Evolutionary conservation across 2,888 invertebrate species (phyloP).

Genomic region (Heteromurus nitidus): DNA sequence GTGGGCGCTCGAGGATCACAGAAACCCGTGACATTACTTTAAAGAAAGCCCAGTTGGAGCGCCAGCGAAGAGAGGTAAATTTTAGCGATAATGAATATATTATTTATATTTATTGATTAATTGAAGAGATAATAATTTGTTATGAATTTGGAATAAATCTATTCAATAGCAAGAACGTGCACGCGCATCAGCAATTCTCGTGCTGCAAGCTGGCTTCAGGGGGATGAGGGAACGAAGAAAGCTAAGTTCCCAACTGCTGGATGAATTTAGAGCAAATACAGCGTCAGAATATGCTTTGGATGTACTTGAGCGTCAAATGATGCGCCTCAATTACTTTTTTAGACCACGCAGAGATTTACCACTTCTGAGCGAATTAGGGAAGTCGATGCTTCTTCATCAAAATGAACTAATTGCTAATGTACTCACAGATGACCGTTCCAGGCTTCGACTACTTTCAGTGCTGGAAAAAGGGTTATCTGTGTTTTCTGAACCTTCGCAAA

Average conservation of each 20-base stretch:
- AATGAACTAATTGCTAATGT: conserved; percentile 20
- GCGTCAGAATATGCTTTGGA: conserved; percentile 29
- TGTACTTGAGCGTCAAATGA: conserved; percentile 56
- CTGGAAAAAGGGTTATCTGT: conserved; percentile 35
- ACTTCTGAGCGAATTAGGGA: conserved; percentile 21
- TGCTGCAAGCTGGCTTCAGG: conserved; percentile 87
- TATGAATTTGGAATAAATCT: background rate
- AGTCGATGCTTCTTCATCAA: conserved; percentile 21
- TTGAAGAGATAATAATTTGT: conserved; percentile 19
- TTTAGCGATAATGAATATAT: no score
- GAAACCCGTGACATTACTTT: conserved; percentile 83
- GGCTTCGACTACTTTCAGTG: conserved; percentile 9
- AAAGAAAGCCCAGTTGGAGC: conserved; percentile 88
- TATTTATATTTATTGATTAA: conserved; percentile 8
- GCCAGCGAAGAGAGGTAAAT: conserved; percentile 91
- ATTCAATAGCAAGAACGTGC: conserved; percentile 78
- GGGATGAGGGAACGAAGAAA: conserved; percentile 84
- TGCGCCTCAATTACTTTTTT: conserved; percentile 68
- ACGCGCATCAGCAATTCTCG: conserved; percentile 74
- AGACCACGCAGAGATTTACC: conserved; percentile 13
- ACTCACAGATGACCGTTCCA: conserved; percentile 22
- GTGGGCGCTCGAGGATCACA: conserved; percentile 87
- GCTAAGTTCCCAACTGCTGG: conserved; percentile 81
- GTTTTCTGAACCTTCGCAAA: conserved; percentile 27
- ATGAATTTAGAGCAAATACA: conserved; percentile 80